Base-by-base conservation (phyloP, 2,888 invertebrate genomes). In the Diarsia brunnea region DNA sequence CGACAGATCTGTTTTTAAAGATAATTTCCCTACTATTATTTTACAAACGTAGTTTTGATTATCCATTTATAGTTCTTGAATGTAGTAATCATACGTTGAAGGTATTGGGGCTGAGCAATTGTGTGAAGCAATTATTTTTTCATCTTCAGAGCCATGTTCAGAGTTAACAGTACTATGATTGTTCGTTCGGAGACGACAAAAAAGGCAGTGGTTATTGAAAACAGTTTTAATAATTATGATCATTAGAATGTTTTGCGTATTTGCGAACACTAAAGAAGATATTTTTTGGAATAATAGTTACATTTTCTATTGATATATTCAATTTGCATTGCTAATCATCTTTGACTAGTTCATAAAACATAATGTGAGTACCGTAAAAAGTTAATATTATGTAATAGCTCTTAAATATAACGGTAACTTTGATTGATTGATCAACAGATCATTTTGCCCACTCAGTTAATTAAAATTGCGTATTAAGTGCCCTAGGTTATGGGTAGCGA, bases 21-120 rank as follows among this genome's bases (percentile, higher is more conserved):
- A 87, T 90, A 91, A 92, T 92, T 90, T 91, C 91, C 90, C 89
- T 88, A 88, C 91, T 91, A 94, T 94, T 93, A 93, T 84, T 79
- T 82, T 77, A 68, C 75, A 75, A 82, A 78, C 68, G 75, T 68
- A 45, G 72, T 78, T 80, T 84, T 84, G 85, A 87, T 84, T 79
- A 85, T 78, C 78, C 66, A 65, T 69, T 82, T 81, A 75, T 67
- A 79, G 78, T 79, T 78, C 51, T 84, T 79, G 73, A 69, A 65
- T 68, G 82, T 81, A 81, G 85, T 85, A 85, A 87, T 90, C 86
- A 90, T 85, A 87, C 84, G 72, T 79, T 63, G 69, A 71, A 73
- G 73, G 82, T 63, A 68, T 79, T 75, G 49, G 71, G 69, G 78
- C 66, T 67, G 58, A 73, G 85, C 84, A 89, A 90, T 89, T 89